A percentile compares a stretch with the other conserved stretches of the same genome.
These are phyloP conservation scores for Neoitamus cyanurus DNA, from an alignment of 2,888 invertebrate genomes.

Conservation along the genomic window DNA sequence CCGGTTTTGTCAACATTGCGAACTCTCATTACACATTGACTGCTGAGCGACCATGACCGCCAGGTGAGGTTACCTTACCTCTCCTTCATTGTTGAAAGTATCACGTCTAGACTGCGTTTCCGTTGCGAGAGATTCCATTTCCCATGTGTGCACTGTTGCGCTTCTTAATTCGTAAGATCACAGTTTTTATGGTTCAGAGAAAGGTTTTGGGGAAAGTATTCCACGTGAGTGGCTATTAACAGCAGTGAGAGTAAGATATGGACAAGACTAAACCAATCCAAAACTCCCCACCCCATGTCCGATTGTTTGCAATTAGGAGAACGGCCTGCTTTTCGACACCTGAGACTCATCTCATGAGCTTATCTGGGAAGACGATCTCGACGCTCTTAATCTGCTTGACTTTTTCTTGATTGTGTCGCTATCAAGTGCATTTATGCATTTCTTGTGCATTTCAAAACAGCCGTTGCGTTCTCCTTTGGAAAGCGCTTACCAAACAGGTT, in stretches of 20 bases:
- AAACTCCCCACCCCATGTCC: neutral
- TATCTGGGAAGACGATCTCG: neutral
- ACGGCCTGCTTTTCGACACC: neutral
- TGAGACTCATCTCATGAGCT: neutral
- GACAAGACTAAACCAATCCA: neutral
- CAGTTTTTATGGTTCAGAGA: conserved; percentile 21
- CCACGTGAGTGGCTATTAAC: neutral
- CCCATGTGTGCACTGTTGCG: neutral
- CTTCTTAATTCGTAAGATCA: conserved; percentile 20
- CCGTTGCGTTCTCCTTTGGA: neutral
- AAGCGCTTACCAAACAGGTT: neutral
- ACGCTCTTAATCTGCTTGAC: neutral
- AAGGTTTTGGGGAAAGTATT: conserved; percentile 42
- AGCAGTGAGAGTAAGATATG: conserved; percentile 22
- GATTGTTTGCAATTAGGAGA: neutral
- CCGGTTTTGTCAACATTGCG: neutral
- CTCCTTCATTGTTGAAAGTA: neutral
- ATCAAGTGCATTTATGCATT: neutral
- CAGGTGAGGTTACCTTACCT: neutral
- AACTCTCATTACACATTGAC: neutral
- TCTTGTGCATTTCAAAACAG: neutral
- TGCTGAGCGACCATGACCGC: neutral
- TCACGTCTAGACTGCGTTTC: neutral
- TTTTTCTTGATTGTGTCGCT: neutral
- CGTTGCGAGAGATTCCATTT: neutral